Percentiles rank a stretch among this genome's conserved stretches.
These are phyloP conservation scores for Sphenopsis melanotis DNA, from an alignment of 2,797 vertebrate genomes.

Conservation along the genomic window DNA sequence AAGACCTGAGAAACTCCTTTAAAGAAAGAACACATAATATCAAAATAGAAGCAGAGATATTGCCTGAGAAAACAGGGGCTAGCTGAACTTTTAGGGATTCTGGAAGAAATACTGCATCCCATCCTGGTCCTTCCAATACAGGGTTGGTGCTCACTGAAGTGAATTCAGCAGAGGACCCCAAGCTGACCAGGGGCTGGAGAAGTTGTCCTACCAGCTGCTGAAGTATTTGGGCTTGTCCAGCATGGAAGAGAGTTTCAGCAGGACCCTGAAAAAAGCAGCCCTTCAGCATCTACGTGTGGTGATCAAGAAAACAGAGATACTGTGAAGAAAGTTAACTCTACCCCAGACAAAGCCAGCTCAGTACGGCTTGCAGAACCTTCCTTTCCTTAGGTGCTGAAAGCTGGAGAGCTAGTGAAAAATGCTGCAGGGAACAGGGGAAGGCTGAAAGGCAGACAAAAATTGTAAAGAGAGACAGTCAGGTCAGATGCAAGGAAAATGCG, in stretches of 20 bases:
- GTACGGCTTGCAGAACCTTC: slow-evolving; percentile 85
- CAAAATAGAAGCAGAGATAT: background rate
- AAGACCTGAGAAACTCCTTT: background rate
- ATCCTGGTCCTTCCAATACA: background rate
- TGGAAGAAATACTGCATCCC: background rate
- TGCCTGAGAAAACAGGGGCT: background rate
- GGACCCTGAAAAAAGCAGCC: background rate
- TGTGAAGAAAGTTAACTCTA: background rate
- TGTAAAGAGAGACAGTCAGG: background rate
- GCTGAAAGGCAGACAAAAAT: background rate
- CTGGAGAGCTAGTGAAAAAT: slow-evolving; percentile 74
- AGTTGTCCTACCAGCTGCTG: background rate
- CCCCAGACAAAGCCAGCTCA: slow-evolving; percentile 58
- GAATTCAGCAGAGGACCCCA: background rate
- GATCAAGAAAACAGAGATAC: background rate
- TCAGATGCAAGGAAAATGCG: background rate
- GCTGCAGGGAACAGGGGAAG: background rate
- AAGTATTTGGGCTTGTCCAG: background rate
- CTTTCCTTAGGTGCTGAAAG: slow-evolving; percentile 83
- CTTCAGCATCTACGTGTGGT: background rate
- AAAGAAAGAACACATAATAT: background rate
- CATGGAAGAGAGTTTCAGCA: background rate
- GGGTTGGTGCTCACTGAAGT: background rate
- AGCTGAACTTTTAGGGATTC: background rate
- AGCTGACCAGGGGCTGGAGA: background rate